Percentiles rank a stretch among this genome's conserved stretches.
Evolutionary conservation across 2,888 invertebrate species (phyloP).

Genomic region (Phengaris alcon): DNA sequence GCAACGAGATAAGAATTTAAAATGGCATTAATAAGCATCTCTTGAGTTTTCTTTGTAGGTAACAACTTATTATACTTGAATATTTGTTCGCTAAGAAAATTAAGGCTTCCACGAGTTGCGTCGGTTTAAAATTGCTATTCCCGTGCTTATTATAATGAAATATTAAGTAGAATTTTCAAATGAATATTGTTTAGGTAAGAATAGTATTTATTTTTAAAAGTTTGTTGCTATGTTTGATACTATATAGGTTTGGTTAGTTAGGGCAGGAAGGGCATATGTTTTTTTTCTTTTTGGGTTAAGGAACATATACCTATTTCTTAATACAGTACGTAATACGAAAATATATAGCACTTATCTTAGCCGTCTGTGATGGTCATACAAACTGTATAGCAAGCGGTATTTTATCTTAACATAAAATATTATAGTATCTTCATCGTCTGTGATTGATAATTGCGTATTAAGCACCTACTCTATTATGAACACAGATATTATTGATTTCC

Average conservation of each 20-base stretch:
- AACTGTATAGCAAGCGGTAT: too few relatives aligned
- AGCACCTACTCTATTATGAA: background rate
- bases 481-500: background rate
- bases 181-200: too few relatives aligned
- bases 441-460: background rate
- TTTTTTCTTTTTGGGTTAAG: background rate
- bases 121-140: background rate
- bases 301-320: background rate
- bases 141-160: background rate
- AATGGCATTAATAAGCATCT: slow-evolving; percentile 35
- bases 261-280: too few relatives aligned
- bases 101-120: background rate
- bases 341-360: too few relatives aligned
- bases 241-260: too few relatives aligned
- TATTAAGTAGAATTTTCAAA: background rate
- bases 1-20: slow-evolving; percentile 38
- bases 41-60: slow-evolving; percentile 32
- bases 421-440: too few relatives aligned
- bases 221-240: too few relatives aligned
- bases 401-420: too few relatives aligned
- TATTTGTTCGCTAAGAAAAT: slow-evolving; percentile 29
- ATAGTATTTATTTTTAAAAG: too few relatives aligned
- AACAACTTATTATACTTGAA: slow-evolving; percentile 30
- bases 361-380: too few relatives aligned
- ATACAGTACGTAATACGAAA: too few relatives aligned